These are phyloP conservation scores for Listronotus bonariensis DNA, from an alignment of 1,140 invertebrate species.

Conservation along the genomic window DNA sequence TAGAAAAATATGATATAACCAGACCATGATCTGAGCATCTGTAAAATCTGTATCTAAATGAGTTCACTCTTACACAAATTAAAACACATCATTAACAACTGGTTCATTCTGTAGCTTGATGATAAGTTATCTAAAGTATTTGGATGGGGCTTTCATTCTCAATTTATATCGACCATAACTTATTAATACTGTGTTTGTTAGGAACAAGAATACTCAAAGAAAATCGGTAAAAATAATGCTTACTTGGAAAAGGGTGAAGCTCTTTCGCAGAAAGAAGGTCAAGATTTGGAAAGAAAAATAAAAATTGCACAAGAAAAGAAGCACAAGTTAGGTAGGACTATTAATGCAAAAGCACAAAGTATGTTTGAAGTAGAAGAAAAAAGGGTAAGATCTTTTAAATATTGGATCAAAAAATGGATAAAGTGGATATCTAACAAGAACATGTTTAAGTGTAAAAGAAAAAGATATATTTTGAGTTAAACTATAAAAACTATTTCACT, in stretches of 20 bases:
- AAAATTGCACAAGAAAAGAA: slow-evolving; percentile 67
- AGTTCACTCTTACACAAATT: too few species aligned
- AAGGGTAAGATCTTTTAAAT: slow-evolving; percentile 60
- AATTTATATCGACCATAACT: not conserved
- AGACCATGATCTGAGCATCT: too few species aligned
- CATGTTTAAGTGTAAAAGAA: too few species aligned
- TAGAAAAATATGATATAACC: too few species aligned
- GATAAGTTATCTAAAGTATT: too few species aligned
- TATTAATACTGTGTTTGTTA: slow-evolving; percentile 15
- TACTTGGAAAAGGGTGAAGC: slow-evolving; percentile 44
- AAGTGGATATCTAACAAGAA: too few species aligned
- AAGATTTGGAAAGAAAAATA: slow-evolving; percentile 63
- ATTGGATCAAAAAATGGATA: not conserved
- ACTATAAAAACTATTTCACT: not conserved
- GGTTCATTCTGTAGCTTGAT: too few species aligned
- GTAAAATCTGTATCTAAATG: too few species aligned
- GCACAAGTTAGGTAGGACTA: slow-evolving; percentile 75
- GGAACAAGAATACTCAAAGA: slow-evolving; percentile 44
- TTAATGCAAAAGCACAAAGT: slow-evolving; percentile 86
- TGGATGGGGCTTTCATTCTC: too few species aligned
- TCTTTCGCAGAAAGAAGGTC: slow-evolving; percentile 43
- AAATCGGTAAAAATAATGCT: slow-evolving; percentile 40
- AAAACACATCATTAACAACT: too few species aligned
- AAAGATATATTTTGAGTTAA: not conserved
- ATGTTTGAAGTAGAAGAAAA: slow-evolving; percentile 86